Percentiles rank a stretch among this genome's conserved stretches.
phyloP scores from a whole-genome alignment of 2,113 vertebrate species.

The Callocephalon fimbriatum region DNA sequence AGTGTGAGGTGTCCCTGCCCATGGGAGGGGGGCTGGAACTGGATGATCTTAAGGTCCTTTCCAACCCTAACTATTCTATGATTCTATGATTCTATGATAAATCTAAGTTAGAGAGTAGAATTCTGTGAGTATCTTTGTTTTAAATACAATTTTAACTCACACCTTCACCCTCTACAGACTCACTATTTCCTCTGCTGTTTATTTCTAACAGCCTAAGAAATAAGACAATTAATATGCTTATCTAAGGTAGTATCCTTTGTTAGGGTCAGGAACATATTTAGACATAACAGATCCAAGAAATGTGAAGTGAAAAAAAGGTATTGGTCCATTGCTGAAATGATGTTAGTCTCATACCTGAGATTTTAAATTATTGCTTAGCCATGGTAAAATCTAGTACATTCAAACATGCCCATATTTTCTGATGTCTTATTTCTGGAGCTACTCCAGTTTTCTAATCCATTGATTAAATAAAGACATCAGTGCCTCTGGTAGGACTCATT shows the following conservation, averaged over 20 bases:
- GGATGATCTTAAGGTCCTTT: too few relatives aligned
- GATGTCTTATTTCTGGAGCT: conserved; percentile 3
- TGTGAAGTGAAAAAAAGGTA: background rate
- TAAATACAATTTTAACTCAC: background rate
- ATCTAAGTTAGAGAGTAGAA: background rate
- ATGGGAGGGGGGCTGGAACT: too few relatives aligned
- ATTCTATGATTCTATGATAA: background rate
- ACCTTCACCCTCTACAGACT: background rate
- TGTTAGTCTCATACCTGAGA: background rate
- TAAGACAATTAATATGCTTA: background rate
- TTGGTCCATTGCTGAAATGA: background rate
- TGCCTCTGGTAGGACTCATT: background rate
- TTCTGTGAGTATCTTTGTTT: background rate
- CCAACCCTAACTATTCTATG: too few relatives aligned
- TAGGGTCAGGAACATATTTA: background rate
- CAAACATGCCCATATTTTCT: background rate
- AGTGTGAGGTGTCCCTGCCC: too few relatives aligned
- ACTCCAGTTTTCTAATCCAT: background rate
- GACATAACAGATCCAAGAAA: background rate
- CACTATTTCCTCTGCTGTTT: background rate
- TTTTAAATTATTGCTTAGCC: background rate
- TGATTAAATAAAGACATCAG: conserved; percentile 40
- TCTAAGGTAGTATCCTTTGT: background rate
- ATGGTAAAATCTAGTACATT: background rate
- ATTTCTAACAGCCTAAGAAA: background rate